phyloP scores from a whole-genome alignment of 2,113 vertebrate genomes.

The Centropus bengalensis region DNA sequence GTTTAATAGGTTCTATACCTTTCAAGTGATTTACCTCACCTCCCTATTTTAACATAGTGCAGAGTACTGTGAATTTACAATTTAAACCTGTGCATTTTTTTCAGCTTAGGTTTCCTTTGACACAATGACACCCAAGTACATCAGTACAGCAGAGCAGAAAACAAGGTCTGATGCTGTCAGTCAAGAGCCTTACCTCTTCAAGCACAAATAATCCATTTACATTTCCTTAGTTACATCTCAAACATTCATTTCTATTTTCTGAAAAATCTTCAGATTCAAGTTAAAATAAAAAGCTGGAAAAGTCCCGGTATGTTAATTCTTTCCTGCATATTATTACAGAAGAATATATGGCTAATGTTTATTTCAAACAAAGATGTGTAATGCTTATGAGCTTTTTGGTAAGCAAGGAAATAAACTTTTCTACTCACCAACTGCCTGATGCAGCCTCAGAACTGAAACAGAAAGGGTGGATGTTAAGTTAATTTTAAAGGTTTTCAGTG shows the following conservation, averaged over 20 bases:
- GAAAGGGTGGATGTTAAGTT: neutral
- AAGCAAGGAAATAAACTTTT: neutral
- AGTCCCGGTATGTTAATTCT: neutral
- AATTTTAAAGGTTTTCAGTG: neutral
- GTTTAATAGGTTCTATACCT: neutral
- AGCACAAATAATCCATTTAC: neutral
- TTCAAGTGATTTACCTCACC: neutral
- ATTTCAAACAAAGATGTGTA: neutral
- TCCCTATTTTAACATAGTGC: neutral
- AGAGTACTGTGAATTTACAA: neutral
- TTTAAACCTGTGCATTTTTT: neutral
- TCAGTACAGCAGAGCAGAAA: neutral
- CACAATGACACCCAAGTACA: neutral
- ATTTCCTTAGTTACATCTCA: neutral
- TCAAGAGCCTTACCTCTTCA: neutral
- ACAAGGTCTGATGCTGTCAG: neutral
- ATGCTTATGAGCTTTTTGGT: neutral
- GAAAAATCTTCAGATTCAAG: neutral
- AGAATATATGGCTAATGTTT: neutral
- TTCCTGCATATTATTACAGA: neutral
- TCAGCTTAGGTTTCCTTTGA: neutral
- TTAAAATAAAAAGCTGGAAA: neutral
- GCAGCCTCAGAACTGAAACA: neutral
- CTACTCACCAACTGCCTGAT: neutral
- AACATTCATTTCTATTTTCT: neutral